These are phyloP conservation scores for Seira musarum DNA, from an alignment of 2,888 invertebrate genomes.

Conservation along the genomic window DNA sequence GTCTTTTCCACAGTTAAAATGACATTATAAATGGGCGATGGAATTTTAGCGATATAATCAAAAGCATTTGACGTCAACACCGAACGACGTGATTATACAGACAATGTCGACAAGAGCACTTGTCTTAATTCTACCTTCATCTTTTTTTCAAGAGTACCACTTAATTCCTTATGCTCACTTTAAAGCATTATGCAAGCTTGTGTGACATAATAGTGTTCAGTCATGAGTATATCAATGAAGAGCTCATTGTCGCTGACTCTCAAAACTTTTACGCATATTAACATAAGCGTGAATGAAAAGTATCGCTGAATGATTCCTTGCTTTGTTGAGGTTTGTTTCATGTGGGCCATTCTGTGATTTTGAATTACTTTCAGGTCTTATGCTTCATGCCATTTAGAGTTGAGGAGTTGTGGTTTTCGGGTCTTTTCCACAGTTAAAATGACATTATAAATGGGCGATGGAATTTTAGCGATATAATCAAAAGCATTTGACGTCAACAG, in stretches of 20 bases:
- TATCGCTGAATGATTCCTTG: too few relatives aligned
- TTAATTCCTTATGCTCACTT: slow-evolving; percentile 7
- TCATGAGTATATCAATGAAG: neutral
- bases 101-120: neutral
- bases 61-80: neutral
- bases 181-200: neutral
- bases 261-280: neutral
- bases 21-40: neutral
- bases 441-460: neutral
- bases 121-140: slow-evolving; percentile 2
- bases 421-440: neutral
- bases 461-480: neutral
- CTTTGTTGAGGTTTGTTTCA: too few relatives aligned
- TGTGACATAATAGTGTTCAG: neutral
- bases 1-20: neutral
- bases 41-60: neutral
- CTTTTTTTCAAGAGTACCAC: slow-evolving; percentile 5
- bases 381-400: neutral
- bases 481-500: neutral
- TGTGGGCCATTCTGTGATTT: too few relatives aligned
- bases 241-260: neutral
- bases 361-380: too few relatives aligned
- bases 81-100: neutral
- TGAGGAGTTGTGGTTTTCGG: too few relatives aligned
- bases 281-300: too few relatives aligned